Percentiles rank a stretch among this genome's conserved stretches.
Evolutionary conservation across 2,888 invertebrate species (phyloP).

Genomic region (Andrena trimmerana): DNA sequence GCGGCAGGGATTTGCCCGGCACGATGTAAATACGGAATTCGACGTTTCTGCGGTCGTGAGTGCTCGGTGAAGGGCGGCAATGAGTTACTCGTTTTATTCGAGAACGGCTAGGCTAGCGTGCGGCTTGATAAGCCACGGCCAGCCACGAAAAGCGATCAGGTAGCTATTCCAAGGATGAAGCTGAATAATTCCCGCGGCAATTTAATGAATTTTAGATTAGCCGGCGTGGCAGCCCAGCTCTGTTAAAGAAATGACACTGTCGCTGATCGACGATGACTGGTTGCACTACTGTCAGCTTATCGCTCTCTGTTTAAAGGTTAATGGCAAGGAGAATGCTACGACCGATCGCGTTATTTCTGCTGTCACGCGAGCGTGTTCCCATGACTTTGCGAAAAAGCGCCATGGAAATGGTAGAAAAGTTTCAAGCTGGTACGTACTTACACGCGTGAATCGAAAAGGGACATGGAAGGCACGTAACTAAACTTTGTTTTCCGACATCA

Average conservation of each 20-base stretch:
- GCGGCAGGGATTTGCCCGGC: no score
- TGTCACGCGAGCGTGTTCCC: slow-evolving; percentile 22
- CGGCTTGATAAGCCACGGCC: neutral
- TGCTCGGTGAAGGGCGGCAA: neutral
- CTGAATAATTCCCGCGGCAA: slow-evolving; percentile 19
- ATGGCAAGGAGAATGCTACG: slow-evolving; percentile 37
- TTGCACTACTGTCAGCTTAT: slow-evolving; percentile 32
- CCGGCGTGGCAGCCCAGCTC: neutral
- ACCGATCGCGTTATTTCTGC: slow-evolving; percentile 7
- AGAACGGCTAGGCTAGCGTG: neutral
- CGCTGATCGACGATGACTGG: slow-evolving; percentile 41
- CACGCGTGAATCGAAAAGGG: neutral
- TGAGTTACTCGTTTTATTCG: neutral
- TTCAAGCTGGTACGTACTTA: neutral
- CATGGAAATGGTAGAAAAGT: neutral
- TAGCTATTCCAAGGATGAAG: slow-evolving; percentile 2
- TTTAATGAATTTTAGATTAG: slow-evolving; percentile 46
- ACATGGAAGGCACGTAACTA: neutral
- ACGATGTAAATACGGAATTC: no score
- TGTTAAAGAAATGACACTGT: slow-evolving; percentile 22
- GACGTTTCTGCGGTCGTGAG: no score
- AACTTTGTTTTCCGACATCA: neutral
- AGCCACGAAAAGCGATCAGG: neutral
- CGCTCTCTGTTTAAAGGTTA: slow-evolving; percentile 42
- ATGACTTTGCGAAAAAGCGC: neutral